Conservation (phyloP, 2,113 vertebrate genomes). For the Pan paniscus region DNA sequence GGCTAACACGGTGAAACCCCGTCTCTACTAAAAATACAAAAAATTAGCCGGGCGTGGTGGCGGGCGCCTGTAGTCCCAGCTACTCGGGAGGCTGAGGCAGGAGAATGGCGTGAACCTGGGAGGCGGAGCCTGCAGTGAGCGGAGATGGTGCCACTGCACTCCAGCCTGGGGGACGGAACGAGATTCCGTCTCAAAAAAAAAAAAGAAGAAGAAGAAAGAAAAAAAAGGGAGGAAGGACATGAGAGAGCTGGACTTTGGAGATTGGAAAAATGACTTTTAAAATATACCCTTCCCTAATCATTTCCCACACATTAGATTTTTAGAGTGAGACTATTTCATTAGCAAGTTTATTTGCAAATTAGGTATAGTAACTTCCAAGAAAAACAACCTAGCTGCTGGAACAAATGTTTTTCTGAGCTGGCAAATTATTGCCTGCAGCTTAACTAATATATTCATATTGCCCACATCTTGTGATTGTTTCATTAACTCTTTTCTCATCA, state of each 20-base stretch:
- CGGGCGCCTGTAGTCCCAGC: too few species aligned
- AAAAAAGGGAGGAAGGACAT: background rate
- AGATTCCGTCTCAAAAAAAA: too few species aligned
- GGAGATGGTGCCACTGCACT: too few species aligned
- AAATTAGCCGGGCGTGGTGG: too few species aligned
- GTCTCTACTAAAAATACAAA: too few species aligned
- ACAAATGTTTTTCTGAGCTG: conserved; percentile 43
- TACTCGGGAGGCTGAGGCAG: too few species aligned
- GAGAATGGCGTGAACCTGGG: too few species aligned
- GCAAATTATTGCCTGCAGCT: conserved; percentile 11
- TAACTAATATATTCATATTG: conserved; percentile 31
- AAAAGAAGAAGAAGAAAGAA: too few species aligned
- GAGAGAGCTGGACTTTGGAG: conserved; percentile 59
- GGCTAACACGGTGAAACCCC: too few species aligned
- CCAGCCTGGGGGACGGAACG: too few species aligned
- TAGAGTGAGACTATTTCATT: conserved; percentile 52
- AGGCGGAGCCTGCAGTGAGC: too few species aligned
- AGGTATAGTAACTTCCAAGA: conserved; percentile 25
- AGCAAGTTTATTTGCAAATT: conserved; percentile 61
- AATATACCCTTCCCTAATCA: conserved; percentile 35
- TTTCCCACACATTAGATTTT: conserved; percentile 66
- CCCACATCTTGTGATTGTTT: background rate
- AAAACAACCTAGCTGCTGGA: conserved; percentile 51
- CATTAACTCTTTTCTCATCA: conserved; percentile 9
- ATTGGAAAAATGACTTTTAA: conserved; percentile 42